Base-by-base conservation (phyloP, 1,140 invertebrate species). In the Trachelipus rathkii region DNA sequence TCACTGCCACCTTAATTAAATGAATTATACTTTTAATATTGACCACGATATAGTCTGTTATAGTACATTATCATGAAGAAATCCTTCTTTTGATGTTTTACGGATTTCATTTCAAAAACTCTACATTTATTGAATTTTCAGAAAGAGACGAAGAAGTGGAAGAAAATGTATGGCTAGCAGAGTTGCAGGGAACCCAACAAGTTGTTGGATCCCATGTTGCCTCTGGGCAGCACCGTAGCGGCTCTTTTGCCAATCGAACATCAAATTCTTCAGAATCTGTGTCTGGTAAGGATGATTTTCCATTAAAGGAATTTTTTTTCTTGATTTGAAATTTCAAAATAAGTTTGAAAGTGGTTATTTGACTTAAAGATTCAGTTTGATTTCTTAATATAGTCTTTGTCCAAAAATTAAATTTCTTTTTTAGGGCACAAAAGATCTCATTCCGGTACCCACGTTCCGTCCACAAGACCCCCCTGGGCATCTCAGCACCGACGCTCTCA, bases 351-450 rank as follows among this genome's bases (percentile, higher is more conserved):
- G 33, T 33, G 33, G 2, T 33, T 33, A 6, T n/a, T n/a, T 33
- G 33, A 3, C 33, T 33, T 33, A 6, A 33, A 33, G 1, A 33
- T 33, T 33, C 2, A 33, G 33, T 33, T 1, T 33, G 33, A 33
- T 6, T 33, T 33, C 33, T 6, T 3, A 33, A 3, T 33, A 33
- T 33, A 33, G 33, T 33, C 33, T 33, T 33, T 6, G 6, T n/a
- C 23, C n/a, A 44, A 75, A 69, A 43, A 13, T 43, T 68, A 15
- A 43, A 10, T n/a, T n/a, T 67, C 9, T 33, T 66, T 19, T 33
- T 44, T 43, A 78, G 79, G 79, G 21, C 79, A 81, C 72, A 78
- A 78, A 72, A 68, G 79, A 71, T 78, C 77, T 43, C 79, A 81
- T 71, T 78, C 77, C 5, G 79, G 79, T 4, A 76, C 77, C 19